These are phyloP conservation scores for Poeciliopsis turneri DNA, from an alignment of 2,797 vertebrate genomes.

Conservation along the genomic window DNA sequence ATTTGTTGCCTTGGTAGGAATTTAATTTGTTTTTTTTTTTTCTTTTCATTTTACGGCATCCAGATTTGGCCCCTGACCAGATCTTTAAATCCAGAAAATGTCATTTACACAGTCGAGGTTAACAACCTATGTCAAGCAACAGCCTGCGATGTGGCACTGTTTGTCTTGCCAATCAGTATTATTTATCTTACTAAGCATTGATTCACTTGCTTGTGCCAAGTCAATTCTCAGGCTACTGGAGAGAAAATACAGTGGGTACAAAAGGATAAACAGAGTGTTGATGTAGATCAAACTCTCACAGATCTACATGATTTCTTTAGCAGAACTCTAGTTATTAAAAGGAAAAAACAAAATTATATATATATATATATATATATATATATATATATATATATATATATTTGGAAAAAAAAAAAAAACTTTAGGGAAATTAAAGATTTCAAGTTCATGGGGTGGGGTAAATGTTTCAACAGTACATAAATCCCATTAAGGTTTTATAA, in stretches of 20 bases:
- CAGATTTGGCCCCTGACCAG: constrained; percentile 38
- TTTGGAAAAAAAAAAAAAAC: not conserved
- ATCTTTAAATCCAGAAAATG: constrained; percentile 53
- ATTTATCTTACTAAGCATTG: constrained; percentile 68
- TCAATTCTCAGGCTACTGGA: constrained; percentile 47
- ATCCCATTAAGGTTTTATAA: not conserved
- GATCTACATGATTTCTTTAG: not conserved
- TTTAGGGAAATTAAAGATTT: not conserved
- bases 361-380: too few relatives aligned
- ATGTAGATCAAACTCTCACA: not conserved
- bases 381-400: too few relatives aligned
- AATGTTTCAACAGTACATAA: not conserved
- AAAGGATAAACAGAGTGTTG: constrained; percentile 12
- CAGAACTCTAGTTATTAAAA: not conserved
- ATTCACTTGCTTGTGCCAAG: constrained; percentile 57
- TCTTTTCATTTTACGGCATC: constrained; percentile 13
- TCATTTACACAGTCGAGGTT: constrained; percentile 45
- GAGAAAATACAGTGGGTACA: constrained; percentile 41
- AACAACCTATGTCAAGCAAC: constrained; percentile 36
- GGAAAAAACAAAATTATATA: too few relatives aligned
- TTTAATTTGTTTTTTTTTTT: constrained; percentile 17
- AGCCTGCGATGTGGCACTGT: constrained; percentile 25
- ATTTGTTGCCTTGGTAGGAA: not conserved
- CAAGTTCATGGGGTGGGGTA: not conserved
- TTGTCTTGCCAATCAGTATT: constrained; percentile 40